Conservation (phyloP, 2,113 vertebrate species). For the Salminus brasiliensis region DNA sequence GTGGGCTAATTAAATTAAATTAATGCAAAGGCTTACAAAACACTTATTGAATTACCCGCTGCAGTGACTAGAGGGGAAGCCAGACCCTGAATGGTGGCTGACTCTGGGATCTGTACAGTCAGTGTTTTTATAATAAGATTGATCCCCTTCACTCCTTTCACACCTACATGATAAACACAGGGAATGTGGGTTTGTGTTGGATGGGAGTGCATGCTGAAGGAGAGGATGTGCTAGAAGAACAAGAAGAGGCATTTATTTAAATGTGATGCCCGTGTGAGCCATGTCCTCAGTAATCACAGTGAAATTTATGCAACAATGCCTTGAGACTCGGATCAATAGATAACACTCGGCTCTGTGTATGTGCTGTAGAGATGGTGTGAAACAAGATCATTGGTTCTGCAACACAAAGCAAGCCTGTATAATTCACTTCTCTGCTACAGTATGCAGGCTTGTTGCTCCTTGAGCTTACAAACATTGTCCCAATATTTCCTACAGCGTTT, state of each 20-base stretch:
- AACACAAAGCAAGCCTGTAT: neutral
- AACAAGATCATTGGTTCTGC: neutral
- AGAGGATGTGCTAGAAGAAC: neutral
- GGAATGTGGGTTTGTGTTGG: neutral
- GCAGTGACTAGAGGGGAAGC: constrained; percentile 13
- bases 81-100: neutral
- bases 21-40: constrained; percentile 48
- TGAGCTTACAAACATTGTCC: neutral
- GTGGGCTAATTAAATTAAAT: constrained; percentile 48
- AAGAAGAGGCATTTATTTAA: neutral
- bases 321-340: neutral
- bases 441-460: neutral
- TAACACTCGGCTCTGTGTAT: neutral
- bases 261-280: constrained; percentile 1
- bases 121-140: constrained; percentile 54
- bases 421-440: neutral
- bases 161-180: constrained; percentile 36
- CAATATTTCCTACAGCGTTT: neutral
- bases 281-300: neutral
- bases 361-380: neutral
- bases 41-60: constrained; percentile 52
- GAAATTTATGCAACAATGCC: neutral
- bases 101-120: constrained; percentile 32
- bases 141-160: constrained; percentile 29
- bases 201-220: neutral